Conservation (phyloP, 2,888 invertebrate genomes). For the Desoria tigrina region DNA sequence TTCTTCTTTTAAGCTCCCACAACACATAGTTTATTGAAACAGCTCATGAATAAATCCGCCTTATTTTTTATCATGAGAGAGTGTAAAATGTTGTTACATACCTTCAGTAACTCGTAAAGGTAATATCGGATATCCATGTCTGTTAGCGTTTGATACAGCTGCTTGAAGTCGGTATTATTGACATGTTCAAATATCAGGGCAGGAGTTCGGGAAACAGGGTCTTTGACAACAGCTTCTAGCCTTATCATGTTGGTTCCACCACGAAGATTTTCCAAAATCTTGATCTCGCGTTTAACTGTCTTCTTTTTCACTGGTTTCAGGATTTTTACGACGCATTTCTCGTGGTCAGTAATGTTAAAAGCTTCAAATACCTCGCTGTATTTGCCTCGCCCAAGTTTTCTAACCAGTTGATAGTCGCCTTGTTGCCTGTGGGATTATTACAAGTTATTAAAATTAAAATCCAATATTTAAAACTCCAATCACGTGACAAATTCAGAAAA, state of each 20-base stretch:
- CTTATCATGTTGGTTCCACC: constrained; percentile 99
- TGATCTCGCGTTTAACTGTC: constrained; percentile 99
- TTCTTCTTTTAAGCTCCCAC: too few relatives aligned
- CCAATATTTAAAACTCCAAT: too few relatives aligned
- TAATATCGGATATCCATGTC: constrained; percentile 99
- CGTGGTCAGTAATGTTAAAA: constrained; percentile 95
- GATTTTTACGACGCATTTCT: constrained; percentile 99
- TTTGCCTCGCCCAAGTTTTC: constrained; percentile 98
- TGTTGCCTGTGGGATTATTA: constrained; percentile 84
- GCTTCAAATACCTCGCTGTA: constrained; percentile 99
- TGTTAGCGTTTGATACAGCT: constrained; percentile 97
- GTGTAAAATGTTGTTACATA: too few relatives aligned
- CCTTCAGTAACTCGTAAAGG: constrained; percentile 96
- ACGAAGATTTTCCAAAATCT: constrained; percentile 98
- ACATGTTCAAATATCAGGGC: constrained; percentile 99
- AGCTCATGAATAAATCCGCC: too few relatives aligned
- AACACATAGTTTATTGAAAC: too few relatives aligned
- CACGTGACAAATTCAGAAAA: too few relatives aligned
- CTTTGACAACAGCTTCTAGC: constrained; percentile 97
- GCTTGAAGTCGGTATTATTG: constrained; percentile 99
- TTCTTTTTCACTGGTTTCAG: constrained; percentile 99
- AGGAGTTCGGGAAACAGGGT: constrained; percentile 91
- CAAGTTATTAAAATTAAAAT: too few relatives aligned
- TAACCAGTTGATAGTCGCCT: constrained; percentile 98
- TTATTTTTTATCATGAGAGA: too few relatives aligned